A percentile compares a stretch with the other conserved stretches of the same genome.
phyloP scores from a whole-genome alignment of 2,797 vertebrate genomes.

The Pelodytes ibericus region DNA sequence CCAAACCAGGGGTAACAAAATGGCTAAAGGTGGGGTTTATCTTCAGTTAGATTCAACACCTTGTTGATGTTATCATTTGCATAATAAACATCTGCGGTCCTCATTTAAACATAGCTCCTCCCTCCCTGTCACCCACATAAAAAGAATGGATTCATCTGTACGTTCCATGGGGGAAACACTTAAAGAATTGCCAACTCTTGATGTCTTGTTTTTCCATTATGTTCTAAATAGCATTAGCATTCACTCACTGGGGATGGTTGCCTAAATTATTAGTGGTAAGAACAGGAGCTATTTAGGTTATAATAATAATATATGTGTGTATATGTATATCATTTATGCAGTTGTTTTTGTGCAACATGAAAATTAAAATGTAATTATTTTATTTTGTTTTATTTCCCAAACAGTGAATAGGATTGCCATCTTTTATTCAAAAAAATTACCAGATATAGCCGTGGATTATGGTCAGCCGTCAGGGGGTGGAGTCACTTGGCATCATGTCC shows the following conservation, averaged over 20 bases:
- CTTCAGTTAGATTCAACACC: neutral
- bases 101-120: neutral
- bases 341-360: too few species aligned
- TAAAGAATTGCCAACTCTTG: neutral
- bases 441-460: too few species aligned
- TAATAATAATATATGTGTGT: too few species aligned
- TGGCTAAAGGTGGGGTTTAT: too few species aligned
- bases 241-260: neutral
- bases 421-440: too few species aligned
- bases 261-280: neutral
- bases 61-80: neutral
- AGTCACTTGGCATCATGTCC: too few species aligned
- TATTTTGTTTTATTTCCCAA: too few species aligned
- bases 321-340: too few species aligned
- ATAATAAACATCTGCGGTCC: conserved; percentile 13
- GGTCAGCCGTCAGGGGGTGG: too few species aligned
- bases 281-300: neutral
- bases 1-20: too few species aligned
- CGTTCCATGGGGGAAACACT: neutral
- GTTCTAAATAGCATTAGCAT: neutral
- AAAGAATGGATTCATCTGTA: neutral
- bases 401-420: too few species aligned
- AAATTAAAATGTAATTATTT: too few species aligned
- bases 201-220: neutral
- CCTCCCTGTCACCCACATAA: neutral